Conservation (phyloP, 2,888 invertebrate species). For the Timandra comae region DNA sequence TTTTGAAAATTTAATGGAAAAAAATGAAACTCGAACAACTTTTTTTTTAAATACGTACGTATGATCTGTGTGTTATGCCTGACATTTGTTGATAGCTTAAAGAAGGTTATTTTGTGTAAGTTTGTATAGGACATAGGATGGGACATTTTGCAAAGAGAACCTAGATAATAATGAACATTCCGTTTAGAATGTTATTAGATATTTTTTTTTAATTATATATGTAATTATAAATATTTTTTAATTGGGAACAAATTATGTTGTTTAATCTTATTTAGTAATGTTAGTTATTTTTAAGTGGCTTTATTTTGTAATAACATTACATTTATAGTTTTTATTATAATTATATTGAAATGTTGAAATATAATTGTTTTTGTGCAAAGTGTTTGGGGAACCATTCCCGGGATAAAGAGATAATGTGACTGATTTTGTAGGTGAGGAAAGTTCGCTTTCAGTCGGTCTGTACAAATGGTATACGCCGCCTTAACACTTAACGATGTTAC, state of each 20-base stretch:
- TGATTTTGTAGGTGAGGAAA: constrained; percentile 66
- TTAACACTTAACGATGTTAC: constrained; percentile 69
- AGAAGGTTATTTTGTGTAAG: constrained; percentile 70
- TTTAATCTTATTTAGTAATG: constrained; percentile 76
- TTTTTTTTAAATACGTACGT: constrained; percentile 47
- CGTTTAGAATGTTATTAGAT: constrained; percentile 76
- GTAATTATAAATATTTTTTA: constrained; percentile 64
- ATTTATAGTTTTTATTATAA: constrained; percentile 58
- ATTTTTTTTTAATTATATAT: constrained; percentile 57
- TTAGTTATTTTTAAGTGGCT: constrained; percentile 75
- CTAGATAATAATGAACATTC: constrained; percentile 74
- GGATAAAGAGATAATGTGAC: constrained; percentile 68
- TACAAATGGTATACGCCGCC: constrained; percentile 75
- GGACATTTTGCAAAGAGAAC: constrained; percentile 77
- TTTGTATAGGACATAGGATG: constrained; percentile 75
- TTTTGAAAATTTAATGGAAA: constrained; percentile 13
- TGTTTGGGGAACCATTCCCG: constrained; percentile 63
- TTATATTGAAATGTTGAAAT: constrained; percentile 75
- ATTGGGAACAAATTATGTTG: constrained; percentile 76
- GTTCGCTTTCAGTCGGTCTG: constrained; percentile 58
- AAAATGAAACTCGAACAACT: constrained; percentile 41
- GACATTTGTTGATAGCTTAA: constrained; percentile 72
- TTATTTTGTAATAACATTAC: constrained; percentile 68
- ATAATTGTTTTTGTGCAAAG: constrained; percentile 73
- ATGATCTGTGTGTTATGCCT: constrained; percentile 59